Evolutionary conservation across 2,797 vertebrate species (phyloP).

Genomic region (Clarias laeviceps): DNA sequence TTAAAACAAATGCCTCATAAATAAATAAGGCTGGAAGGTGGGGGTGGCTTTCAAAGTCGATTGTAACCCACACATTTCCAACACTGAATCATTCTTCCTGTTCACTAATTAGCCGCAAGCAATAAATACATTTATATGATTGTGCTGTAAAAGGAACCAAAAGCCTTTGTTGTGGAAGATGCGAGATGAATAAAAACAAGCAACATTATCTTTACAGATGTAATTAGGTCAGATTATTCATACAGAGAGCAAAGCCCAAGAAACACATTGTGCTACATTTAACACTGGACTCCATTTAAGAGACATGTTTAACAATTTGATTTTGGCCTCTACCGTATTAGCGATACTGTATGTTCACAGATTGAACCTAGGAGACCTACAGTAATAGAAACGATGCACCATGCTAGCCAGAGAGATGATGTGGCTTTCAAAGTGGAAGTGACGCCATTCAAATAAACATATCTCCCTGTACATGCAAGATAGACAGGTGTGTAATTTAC

Average conservation of each 20-base stretch:
- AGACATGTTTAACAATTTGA: neutral
- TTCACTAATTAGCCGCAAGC: conserved; percentile 50
- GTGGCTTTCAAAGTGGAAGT: no score
- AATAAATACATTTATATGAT: conserved; percentile 39
- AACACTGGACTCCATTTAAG: no score
- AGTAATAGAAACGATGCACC: neutral
- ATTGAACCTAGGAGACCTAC: neutral
- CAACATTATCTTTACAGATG: conserved; percentile 15
- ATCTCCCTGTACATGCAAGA: conserved; percentile 28
- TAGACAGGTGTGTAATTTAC: conserved; percentile 60
- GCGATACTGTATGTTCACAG: neutral
- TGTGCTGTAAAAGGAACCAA: conserved; percentile 3
- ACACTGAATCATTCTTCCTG: conserved; percentile 31
- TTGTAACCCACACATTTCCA: conserved; percentile 41
- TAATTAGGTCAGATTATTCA: conserved; percentile 4
- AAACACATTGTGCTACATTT: neutral
- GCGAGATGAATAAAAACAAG: neutral
- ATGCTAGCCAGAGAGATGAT: neutral
- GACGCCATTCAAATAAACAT: conserved; percentile 51
- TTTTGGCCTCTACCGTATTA: neutral
- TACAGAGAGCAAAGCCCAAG: neutral
- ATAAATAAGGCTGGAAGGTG: conserved; percentile 40
- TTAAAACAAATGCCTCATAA: conserved; percentile 1
- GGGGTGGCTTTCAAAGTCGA: conserved; percentile 40
- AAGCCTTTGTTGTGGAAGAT: conserved; percentile 43